phyloP scores from a whole-genome alignment of 2,113 vertebrate genomes.

The western clawed frog (Xenopus tropicalis) region UCB_Xtro_10.0 CM004446.2:93138501-93139000 shows the following conservation, averaged over 20 bases:
- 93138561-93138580: neutral
- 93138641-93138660: neutral
- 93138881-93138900: too few relatives aligned
- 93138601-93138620: neutral
- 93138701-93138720: neutral
- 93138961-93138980: too few relatives aligned
- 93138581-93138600: neutral
- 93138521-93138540: slow-evolving; percentile 3
- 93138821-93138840: neutral
- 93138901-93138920: too few relatives aligned
- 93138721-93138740: neutral
- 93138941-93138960: too few relatives aligned
- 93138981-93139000: too few relatives aligned
- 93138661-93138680: neutral
- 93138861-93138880: too few relatives aligned
- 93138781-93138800: neutral
- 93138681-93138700: neutral
- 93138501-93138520: slow-evolving; percentile 7
- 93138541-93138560: neutral
- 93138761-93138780: neutral
- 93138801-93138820: neutral
- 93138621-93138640: neutral
- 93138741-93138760: neutral
- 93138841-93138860: too few relatives aligned
- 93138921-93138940: too few relatives aligned